These are phyloP conservation scores for Oscheius onirici DNA, from an alignment of 2,888 invertebrate genomes.

Conservation along the genomic window DNA sequence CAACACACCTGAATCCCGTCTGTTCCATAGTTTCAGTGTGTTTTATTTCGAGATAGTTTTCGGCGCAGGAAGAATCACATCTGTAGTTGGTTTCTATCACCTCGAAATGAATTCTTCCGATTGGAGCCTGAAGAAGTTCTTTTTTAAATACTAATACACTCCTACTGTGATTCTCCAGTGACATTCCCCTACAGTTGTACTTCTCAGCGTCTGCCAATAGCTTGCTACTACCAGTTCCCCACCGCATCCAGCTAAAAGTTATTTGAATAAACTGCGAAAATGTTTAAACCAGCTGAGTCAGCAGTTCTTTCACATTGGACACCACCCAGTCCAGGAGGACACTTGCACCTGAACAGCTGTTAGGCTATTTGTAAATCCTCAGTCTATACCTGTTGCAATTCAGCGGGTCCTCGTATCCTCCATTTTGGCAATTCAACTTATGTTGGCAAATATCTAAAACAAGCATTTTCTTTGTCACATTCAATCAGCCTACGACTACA, in stretches of 20 bases:
- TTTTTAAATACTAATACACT: too few species aligned
- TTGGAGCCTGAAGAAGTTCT: constrained; percentile 40
- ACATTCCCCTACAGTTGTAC: constrained; percentile 47
- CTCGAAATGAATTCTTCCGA: constrained; percentile 49
- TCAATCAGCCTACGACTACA: constrained; percentile 46
- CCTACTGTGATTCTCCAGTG: constrained; percentile 50
- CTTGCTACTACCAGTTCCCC: constrained; percentile 50
- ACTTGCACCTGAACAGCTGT: constrained; percentile 43
- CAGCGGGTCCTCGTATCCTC: constrained; percentile 58
- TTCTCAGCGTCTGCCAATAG: constrained; percentile 49
- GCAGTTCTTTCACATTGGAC: constrained; percentile 45
- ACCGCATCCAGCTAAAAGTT: constrained; percentile 51
- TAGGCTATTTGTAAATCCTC: not conserved
- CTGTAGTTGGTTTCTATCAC: constrained; percentile 53
- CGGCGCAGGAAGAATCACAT: constrained; percentile 58
- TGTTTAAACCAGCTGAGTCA: constrained; percentile 25
- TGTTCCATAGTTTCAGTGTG: constrained; percentile 50
- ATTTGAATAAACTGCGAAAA: not conserved
- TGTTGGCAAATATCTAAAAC: constrained; percentile 51
- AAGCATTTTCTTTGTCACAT: not conserved
- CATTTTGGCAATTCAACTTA: constrained; percentile 47
- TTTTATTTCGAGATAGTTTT: constrained; percentile 58
- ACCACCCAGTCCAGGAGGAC: constrained; percentile 55
- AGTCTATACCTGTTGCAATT: constrained; percentile 38
- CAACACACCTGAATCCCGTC: constrained; percentile 54